Base-by-base conservation (phyloP, 1,140 invertebrate species). In the Philotrypesis tridentata region DNA sequence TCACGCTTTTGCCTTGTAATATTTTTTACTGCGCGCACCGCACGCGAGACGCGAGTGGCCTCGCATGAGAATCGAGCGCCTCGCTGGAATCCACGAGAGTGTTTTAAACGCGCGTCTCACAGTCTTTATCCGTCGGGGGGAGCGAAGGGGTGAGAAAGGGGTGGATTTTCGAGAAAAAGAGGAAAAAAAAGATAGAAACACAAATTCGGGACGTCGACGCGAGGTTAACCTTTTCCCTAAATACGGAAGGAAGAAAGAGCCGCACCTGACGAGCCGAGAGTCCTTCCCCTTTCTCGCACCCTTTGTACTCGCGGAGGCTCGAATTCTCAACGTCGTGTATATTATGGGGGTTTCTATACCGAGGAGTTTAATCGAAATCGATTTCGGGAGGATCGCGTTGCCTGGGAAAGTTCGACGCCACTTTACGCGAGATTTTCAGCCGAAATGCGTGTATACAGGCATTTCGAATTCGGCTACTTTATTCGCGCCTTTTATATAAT, bases 221-320 rank as follows among this genome's bases (percentile, higher is more conserved):
- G 63, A 65, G 27, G 6, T 3, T 63, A 27, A 79, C 48, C 4
- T 68, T 68, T 31, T 31, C 12, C 37, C 48, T 55, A 55, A 55
- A 55, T 17, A 17, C 61, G 61, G 61, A 65, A 65, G 48, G 40
- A 70, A 71, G 67, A 60, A 29, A 65, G 61, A n/a, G n/a, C n/a
- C n/a, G 8, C 61, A 65, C 61, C 61, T 65, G 23, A 27, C 25
- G 25, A 65, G n/a, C n/a, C n/a, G 7, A 12, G 27, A 9, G 27
- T 27, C 17, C 25, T 29, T 65, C 27, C 27, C 61, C 23, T 27
- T 65, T 25, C 61, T 65, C 27, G 0, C 27, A 55, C 48, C 40
- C 7, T 23, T 14, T 65, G 1, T 27, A 12, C 12, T 65, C 23
- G 8, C 11, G 25, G 23, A 21, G 61, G 21, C n/a, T n/a, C n/a